A percentile compares a stretch with the other conserved stretches of the same genome.
phyloP scores from a whole-genome alignment of 2,113 vertebrate species.

The Gopherus flavomarginatus region DNA sequence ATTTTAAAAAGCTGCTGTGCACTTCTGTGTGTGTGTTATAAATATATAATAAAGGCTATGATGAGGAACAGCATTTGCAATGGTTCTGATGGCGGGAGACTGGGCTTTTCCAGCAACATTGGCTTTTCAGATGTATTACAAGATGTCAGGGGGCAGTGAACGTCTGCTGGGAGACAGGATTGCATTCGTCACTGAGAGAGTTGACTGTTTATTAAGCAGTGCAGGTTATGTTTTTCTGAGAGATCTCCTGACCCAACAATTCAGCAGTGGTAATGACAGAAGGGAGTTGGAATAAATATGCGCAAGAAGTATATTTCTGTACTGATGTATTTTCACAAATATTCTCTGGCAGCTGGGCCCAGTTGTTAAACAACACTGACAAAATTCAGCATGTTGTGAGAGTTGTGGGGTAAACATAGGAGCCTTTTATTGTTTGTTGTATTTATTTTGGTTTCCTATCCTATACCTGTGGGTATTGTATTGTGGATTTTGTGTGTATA shows the following conservation, averaged over 20 bases:
- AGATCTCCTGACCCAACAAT: not conserved
- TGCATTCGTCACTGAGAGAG: not conserved
- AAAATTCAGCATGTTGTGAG: not conserved
- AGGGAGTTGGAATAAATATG: not conserved
- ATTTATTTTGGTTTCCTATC: not conserved
- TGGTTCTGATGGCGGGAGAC: not conserved
- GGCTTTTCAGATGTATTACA: not conserved
- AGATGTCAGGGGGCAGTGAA: not conserved
- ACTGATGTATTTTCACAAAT: not conserved
- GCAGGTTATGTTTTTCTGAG: not conserved
- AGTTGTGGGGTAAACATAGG: not conserved
- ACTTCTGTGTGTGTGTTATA: not conserved
- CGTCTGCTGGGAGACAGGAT: rapidly evolving
- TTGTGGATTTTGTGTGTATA: not conserved
- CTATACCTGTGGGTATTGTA: not conserved
- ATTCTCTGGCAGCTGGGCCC: not conserved
- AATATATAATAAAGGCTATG: not conserved
- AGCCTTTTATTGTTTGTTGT: not conserved
- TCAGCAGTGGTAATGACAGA: not conserved
- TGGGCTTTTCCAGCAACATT: not conserved
- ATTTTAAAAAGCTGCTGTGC: not conserved
- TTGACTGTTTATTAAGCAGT: not conserved
- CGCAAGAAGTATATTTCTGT: not conserved
- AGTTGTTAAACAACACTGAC: not conserved
- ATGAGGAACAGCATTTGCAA: not conserved